Conservation (phyloP, 2,797 vertebrate species). For the Synaphobranchus kaupii region DNA sequence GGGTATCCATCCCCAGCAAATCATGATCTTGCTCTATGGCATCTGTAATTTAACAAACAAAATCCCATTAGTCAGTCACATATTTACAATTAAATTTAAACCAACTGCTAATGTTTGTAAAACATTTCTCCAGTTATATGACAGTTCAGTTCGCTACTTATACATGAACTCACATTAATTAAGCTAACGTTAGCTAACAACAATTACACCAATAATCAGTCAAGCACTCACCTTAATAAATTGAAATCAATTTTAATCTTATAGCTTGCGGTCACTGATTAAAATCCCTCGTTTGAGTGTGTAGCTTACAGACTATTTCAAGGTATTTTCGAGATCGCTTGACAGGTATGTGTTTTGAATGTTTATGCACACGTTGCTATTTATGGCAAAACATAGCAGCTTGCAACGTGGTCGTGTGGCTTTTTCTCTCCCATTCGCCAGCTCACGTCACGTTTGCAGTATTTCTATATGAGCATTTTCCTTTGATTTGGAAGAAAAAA, state of each 20-base stretch:
- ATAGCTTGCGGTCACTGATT: background rate
- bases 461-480: background rate
- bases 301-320: background rate
- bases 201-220: background rate
- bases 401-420: background rate
- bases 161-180: background rate
- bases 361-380: background rate
- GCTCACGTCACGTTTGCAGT: background rate
- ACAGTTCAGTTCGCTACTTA: background rate
- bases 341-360: background rate
- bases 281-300: background rate
- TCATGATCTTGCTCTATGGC: background rate
- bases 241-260: no score
- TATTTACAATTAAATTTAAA: background rate
- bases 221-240: background rate
- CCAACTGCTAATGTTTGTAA: background rate
- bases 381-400: background rate
- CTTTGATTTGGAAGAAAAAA: background rate
- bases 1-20: background rate
- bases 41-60: constrained; percentile 22
- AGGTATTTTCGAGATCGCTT: background rate
- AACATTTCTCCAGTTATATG: background rate
- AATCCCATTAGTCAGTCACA: background rate
- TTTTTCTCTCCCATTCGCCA: background rate
- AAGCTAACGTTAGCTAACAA: background rate